Evolutionary conservation across 2,113 vertebrate genomes (phyloP).

Genomic region (Kryptolebias marmoratus): DNA sequence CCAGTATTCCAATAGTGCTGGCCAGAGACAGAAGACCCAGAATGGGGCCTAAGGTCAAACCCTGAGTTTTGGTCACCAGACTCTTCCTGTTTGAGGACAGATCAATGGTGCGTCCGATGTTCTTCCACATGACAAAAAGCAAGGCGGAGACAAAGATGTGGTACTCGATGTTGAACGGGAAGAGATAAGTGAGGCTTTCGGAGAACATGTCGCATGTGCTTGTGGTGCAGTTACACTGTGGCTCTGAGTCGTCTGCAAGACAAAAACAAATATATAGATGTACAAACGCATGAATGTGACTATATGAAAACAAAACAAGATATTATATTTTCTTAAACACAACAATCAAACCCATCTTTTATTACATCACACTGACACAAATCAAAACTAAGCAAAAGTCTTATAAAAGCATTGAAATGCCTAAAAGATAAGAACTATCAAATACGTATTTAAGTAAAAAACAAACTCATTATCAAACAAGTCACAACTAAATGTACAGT

Average conservation of each 20-base stretch:
- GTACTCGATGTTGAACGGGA: constrained; percentile 97
- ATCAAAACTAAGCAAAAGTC: neutral
- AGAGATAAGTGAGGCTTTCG: constrained; percentile 91
- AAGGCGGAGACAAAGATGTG: constrained; percentile 95
- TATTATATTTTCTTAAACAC: neutral
- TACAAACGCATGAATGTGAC: constrained; percentile 1
- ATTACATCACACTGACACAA: neutral
- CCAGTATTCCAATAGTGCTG: constrained; percentile 88
- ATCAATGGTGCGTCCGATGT: constrained; percentile 89
- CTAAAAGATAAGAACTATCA: neutral
- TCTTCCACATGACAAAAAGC: constrained; percentile 97
- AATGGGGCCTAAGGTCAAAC: constrained; percentile 82
- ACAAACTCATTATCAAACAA: neutral
- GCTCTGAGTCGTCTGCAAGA: constrained; percentile 82
- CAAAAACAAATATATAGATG: constrained; percentile 15
- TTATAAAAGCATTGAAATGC: neutral
- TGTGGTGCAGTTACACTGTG: constrained; percentile 89
- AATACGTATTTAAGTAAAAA: neutral
- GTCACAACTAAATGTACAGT: neutral
- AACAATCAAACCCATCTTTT: too few relatives aligned
- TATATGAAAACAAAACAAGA: neutral
- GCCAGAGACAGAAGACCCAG: constrained; percentile 86
- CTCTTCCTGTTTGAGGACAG: constrained; percentile 77
- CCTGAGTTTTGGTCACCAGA: constrained; percentile 67
- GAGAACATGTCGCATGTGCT: constrained; percentile 87